Base-by-base conservation (phyloP, 2,888 invertebrate genomes). In the Dexiosoma caninum region DNA sequence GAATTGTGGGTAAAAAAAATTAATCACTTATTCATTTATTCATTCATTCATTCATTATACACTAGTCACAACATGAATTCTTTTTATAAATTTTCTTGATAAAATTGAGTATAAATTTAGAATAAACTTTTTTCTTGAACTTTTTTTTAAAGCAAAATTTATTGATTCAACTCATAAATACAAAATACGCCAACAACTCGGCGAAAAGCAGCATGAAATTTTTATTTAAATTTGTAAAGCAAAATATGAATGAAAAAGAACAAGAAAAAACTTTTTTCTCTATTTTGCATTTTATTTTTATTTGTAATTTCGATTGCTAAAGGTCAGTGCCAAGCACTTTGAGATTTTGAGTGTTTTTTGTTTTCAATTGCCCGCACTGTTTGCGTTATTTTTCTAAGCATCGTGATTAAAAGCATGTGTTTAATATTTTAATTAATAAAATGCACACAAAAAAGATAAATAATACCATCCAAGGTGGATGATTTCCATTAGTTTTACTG, bases 331-430 rank as follows among this genome's bases (percentile, higher is more conserved):
- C 78, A 72, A 37, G 53, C 12, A n/a, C 14, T n/a, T n/a, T n/a
- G n/a, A 27, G 3, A 19, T 37, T 19, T 42, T 57, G 35, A 42
- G 62, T 70, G 55, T 51, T 62, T 62, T n/a, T n/a, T n/a, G n/a
- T n/a, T n/a, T 70, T 53, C 53, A 46, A 53, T 37, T 55, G 44
- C 35, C 9, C 5, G 32, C 32, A 19, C 16, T 46, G 14, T 23
- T n/a, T n/a, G n/a, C n/a, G n/a, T n/a, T 30, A 12, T 30, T 19
- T 46, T 12, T 10, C 9, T 7, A 37, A 49, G 37, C 40, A 53
- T 16, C 37, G 42, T 80, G 79, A 80, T 80, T 75, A 70, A 80
- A 71, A 75, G 66, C 79, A 80, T 64, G 51, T 80, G 79, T 66
- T 74, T 66, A 53, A 75, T 64, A 80, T 71, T 80, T 80, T 80